Percentiles rank a stretch among this genome's conserved stretches.
phyloP scores from a whole-genome alignment of 1,140 invertebrate genomes.

The Adoxophyes honmai region DNA sequence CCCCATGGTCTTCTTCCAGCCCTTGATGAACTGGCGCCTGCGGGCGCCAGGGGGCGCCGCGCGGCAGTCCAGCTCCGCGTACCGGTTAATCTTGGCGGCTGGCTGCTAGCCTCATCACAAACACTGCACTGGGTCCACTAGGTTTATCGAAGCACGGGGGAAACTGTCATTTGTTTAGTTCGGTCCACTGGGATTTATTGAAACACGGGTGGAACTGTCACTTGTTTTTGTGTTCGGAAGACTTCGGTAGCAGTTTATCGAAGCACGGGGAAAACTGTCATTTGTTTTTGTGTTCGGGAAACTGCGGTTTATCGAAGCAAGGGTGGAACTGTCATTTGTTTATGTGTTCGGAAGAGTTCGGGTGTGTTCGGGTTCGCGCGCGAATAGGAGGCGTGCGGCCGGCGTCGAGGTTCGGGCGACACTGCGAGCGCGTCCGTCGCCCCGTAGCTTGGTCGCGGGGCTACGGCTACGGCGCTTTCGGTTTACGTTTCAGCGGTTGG shows the following conservation, averaged over 20 bases:
- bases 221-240: too few relatives aligned
- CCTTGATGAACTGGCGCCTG: constrained; percentile 70
- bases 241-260: too few relatives aligned
- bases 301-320: too few relatives aligned
- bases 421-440: constrained; percentile 30
- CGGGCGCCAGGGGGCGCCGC: constrained; percentile 61
- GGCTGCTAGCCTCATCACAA: constrained; percentile 43
- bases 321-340: too few relatives aligned
- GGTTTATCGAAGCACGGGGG: background rate
- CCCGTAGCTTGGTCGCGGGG: constrained; percentile 1
- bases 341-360: too few relatives aligned
- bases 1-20: constrained; percentile 80
- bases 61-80: constrained; percentile 54
- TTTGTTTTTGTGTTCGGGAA: background rate
- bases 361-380: constrained; percentile 17
- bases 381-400: constrained; percentile 36
- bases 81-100: constrained; percentile 65
- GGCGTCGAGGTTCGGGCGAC: constrained; percentile 32
- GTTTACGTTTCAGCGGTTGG: background rate
- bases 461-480: constrained; percentile 9
- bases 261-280: background rate
- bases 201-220: too few relatives aligned
- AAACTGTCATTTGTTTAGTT: background rate
- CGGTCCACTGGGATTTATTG: too few relatives aligned
- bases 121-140: constrained; percentile 45